phyloP scores from a whole-genome alignment of 1,140 invertebrate genomes.

The Drosophila elegans region DNA sequence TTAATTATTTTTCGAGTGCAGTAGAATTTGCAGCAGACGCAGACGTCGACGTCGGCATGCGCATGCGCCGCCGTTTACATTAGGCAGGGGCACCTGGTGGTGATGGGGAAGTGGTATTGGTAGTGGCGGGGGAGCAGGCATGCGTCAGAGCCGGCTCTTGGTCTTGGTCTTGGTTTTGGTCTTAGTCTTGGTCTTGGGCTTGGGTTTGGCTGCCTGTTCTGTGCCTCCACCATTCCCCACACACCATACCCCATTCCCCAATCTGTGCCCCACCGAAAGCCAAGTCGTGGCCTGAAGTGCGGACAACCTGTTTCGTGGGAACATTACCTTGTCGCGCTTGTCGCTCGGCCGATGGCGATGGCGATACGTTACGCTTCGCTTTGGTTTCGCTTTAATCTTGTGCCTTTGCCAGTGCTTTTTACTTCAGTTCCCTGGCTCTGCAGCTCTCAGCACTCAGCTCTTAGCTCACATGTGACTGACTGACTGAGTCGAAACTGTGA shows the following conservation, averaged over 20 bases:
- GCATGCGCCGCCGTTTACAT: conserved; percentile 77
- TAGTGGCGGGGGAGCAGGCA: conserved; percentile 41
- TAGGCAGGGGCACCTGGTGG: conserved; percentile 42
- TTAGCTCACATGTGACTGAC: conserved; percentile 27
- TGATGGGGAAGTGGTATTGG: too few relatives aligned
- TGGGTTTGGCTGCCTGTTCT: conserved; percentile 19
- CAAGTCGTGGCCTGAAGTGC: conserved; percentile 80
- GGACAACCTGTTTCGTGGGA: conserved; percentile 85
- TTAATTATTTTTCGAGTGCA: conserved; percentile 39
- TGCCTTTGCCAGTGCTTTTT: conserved; percentile 44
- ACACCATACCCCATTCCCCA: too few relatives aligned
- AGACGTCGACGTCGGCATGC: conserved; percentile 66
- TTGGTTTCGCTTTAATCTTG: conserved; percentile 82
- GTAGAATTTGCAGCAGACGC: conserved; percentile 25
- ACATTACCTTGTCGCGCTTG: conserved; percentile 84
- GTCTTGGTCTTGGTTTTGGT: conserved; percentile 24
- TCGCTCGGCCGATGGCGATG: conserved; percentile 75
- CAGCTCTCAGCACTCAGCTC: not conserved
- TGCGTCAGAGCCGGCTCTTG: conserved; percentile 58
- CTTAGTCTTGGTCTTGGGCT: conserved; percentile 16
- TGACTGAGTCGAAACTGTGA: conserved; percentile 29
- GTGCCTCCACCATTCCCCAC: conserved; percentile 7
- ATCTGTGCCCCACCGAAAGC: conserved; percentile 1
- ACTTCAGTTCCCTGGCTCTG: conserved; percentile 1
- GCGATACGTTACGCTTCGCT: conserved; percentile 82